These are phyloP conservation scores for Hiodon alosoides DNA, from an alignment of 2,113 vertebrate species.

Conservation along the genomic window DNA sequence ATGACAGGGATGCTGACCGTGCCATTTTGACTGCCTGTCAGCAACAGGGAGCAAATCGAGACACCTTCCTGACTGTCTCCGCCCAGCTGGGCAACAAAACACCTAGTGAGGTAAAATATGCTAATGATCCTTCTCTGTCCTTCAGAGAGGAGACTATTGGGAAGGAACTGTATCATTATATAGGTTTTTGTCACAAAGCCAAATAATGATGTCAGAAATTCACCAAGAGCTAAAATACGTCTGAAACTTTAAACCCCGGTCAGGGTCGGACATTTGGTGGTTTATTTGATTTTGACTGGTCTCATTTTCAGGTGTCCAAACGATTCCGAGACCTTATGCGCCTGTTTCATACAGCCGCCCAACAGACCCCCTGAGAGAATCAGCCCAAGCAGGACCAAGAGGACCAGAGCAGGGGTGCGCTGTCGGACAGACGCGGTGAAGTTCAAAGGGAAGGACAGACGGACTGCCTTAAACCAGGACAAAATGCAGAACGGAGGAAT, in stretches of 20 bases:
- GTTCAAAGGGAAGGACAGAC: too few species aligned
- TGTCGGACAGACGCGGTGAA: too few species aligned
- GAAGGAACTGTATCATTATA: not conserved
- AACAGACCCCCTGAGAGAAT: slow-evolving; percentile 60
- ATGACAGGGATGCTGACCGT: slow-evolving; percentile 78
- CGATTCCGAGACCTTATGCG: slow-evolving; percentile 80
- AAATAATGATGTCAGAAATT: too few species aligned
- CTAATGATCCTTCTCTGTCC: not conserved
- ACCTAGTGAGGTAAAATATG: slow-evolving; percentile 63
- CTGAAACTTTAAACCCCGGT: too few species aligned
- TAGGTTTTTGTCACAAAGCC: not conserved
- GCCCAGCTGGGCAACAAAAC: slow-evolving; percentile 78
- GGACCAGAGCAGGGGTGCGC: too few species aligned
- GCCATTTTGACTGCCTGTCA: slow-evolving; percentile 83
- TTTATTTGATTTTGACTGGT: not conserved
- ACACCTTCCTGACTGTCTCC: slow-evolving; percentile 76
- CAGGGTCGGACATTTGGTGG: not conserved
- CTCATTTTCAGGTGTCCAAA: slow-evolving; percentile 65
- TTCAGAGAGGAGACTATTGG: not conserved
- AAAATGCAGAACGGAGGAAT: too few species aligned
- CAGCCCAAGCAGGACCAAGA: slow-evolving; percentile 36
- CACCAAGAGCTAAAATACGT: not conserved
- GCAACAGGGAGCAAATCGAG: slow-evolving; percentile 72
- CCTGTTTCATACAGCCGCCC: slow-evolving; percentile 72
- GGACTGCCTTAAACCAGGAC: too few species aligned